Percentiles rank a stretch among this genome's conserved stretches.
Conservation (phyloP, 2,888 invertebrate species). For the Coremacera marginata region DNA sequence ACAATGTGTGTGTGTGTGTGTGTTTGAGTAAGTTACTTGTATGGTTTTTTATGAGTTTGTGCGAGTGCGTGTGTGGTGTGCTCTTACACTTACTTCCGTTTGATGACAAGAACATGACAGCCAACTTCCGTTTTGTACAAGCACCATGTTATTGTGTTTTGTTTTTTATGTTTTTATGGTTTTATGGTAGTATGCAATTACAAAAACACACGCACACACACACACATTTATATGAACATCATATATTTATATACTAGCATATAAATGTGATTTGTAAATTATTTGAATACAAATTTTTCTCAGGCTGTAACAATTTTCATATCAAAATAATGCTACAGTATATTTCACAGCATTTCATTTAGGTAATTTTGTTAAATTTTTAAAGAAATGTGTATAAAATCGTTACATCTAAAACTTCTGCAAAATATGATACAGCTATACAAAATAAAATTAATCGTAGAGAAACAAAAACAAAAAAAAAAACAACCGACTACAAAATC, state of each 20-base stretch:
- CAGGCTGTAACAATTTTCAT: neutral
- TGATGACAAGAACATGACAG: constrained; percentile 24
- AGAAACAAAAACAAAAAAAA: too few relatives aligned
- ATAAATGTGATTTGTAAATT: neutral
- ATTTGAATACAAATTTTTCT: neutral
- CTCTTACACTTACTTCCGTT: constrained; percentile 16
- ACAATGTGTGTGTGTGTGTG: neutral
- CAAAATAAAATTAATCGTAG: too few relatives aligned
- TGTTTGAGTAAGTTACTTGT: neutral
- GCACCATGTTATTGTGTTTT: constrained; percentile 23
- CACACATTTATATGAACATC: neutral
- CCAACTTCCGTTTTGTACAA: constrained; percentile 14
- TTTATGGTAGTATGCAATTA: neutral
- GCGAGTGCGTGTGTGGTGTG: constrained; percentile 3
- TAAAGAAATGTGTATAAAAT: too few relatives aligned
- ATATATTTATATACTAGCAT: too few relatives aligned
- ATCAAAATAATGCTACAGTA: too few relatives aligned
- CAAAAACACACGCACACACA: neutral
- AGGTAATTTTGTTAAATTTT: too few relatives aligned
- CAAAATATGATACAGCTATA: too few relatives aligned
- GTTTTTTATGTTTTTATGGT: neutral
- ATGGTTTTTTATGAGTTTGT: too few relatives aligned
- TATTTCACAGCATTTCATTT: too few relatives aligned
- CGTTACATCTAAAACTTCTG: too few relatives aligned
- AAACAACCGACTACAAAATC: too few relatives aligned